A percentile compares a stretch with the other conserved stretches of the same genome.
phyloP scores from a whole-genome alignment of 1,140 invertebrate genomes.

The Habropoda laboriosa region DNA sequence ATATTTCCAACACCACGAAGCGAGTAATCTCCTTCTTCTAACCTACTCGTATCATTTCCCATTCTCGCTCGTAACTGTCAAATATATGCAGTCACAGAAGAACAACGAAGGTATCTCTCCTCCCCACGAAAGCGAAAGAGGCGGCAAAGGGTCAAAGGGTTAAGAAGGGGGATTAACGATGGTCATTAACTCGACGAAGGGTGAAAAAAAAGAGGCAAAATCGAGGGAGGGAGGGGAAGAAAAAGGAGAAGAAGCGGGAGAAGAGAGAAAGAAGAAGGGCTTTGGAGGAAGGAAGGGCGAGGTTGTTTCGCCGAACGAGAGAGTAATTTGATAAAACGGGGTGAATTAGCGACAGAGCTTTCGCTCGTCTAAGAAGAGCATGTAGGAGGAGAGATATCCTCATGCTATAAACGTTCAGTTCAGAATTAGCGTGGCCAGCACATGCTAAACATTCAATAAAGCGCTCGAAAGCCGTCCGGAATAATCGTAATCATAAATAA shows the following conservation, averaged over 20 bases:
- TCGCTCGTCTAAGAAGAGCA: conserved; percentile 63
- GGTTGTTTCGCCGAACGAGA: conserved; percentile 46
- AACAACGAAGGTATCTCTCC: too few relatives aligned
- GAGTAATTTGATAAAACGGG: conserved; percentile 65
- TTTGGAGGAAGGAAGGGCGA: not conserved
- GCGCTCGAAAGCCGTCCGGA: conserved; percentile 76
- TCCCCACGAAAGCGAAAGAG: not conserved
- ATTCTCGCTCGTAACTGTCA: conserved; percentile 42
- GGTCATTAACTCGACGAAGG: conserved; percentile 51
- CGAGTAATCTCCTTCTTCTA: too few relatives aligned
- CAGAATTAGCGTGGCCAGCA: conserved; percentile 79
- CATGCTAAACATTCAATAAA: conserved; percentile 80
- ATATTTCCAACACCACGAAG: too few relatives aligned
- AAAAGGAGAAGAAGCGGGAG: too few relatives aligned
- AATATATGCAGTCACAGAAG: too few relatives aligned
- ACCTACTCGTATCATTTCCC: too few relatives aligned
- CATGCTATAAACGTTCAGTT: conserved; percentile 68
- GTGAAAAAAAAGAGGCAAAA: conserved; percentile 40
- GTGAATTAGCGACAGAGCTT: conserved; percentile 64
- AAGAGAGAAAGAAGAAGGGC: not conserved
- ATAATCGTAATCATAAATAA: conserved; percentile 82
- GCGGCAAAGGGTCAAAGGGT: conserved; percentile 18
- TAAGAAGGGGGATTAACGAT: conserved; percentile 58
- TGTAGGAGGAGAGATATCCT: conserved; percentile 63
- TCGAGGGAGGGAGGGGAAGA: not conserved